These are phyloP conservation scores for Porites rus DNA, from an alignment of 92 coral and sea anemone genomes.

Conservation along the genomic window DNA sequence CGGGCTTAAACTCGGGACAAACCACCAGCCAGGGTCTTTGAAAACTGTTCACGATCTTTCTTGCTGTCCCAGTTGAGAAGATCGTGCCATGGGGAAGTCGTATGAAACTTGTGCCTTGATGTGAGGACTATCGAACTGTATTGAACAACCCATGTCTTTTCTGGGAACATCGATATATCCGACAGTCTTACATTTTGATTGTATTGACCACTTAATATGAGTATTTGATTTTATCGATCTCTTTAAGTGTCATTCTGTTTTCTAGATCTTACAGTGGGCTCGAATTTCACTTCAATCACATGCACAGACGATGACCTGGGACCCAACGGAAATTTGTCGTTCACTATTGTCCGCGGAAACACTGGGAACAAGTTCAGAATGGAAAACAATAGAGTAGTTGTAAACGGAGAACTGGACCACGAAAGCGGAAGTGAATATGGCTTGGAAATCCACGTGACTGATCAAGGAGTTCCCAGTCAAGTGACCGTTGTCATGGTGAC, in stretches of 20 bases:
- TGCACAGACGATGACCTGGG: slow-evolving; percentile 72
- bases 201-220: too few species aligned
- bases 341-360: slow-evolving; percentile 63
- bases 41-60: too few species aligned
- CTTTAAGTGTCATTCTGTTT: neutral
- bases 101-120: too few species aligned
- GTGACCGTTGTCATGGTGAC: slow-evolving; percentile 75
- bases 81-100: too few species aligned
- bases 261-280: slow-evolving; percentile 35
- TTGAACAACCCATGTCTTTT: too few species aligned
- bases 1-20: too few species aligned
- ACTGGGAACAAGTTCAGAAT: slow-evolving; percentile 63
- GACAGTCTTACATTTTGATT: too few species aligned
- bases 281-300: slow-evolving; percentile 49
- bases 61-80: too few species aligned
- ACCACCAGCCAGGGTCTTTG: too few species aligned
- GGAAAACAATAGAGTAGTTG: slow-evolving; percentile 46
- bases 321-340: slow-evolving; percentile 63
- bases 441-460: slow-evolving; percentile 64
- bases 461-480: slow-evolving; percentile 54
- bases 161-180: too few species aligned
- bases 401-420: slow-evolving; percentile 58
- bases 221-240: too few species aligned
- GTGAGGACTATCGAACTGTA: too few species aligned
- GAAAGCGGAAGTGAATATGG: slow-evolving; percentile 55